These are phyloP conservation scores for Phylloscopus trochilus DNA, from an alignment of 2,113 vertebrate genomes.

Conservation along the genomic window DNA sequence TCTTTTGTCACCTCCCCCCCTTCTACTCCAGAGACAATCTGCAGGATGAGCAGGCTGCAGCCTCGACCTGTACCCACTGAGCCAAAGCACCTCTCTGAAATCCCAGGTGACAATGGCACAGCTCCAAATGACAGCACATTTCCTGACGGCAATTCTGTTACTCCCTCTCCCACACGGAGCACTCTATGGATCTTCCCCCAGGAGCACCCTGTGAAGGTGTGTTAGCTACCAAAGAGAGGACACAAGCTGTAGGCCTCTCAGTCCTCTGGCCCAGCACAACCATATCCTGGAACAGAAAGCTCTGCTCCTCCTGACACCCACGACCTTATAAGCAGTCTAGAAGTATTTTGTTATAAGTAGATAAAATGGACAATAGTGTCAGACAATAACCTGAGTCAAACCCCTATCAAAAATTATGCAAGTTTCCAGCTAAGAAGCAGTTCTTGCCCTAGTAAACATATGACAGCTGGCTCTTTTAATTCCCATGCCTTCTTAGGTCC, in stretches of 20 bases:
- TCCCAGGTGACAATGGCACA: fast-evolving
- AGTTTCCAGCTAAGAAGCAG: background rate
- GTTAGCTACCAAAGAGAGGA: background rate
- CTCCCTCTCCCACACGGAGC: fast-evolving
- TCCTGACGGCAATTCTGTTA: background rate
- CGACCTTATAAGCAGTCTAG: background rate
- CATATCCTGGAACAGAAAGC: background rate
- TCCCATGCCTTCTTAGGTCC: background rate
- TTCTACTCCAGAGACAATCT: background rate
- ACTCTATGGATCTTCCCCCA: no score
- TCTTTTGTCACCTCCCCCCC: background rate
- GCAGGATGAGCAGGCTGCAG: background rate
- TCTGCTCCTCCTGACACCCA: background rate
- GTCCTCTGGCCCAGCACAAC: background rate
- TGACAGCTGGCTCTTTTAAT: background rate
- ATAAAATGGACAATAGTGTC: background rate
- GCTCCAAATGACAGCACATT: fast-evolving
- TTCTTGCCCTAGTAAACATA: background rate
- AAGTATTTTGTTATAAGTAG: background rate
- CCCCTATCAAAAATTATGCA: background rate
- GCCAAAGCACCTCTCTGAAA: background rate
- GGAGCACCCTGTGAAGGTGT: background rate
- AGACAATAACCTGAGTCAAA: background rate
- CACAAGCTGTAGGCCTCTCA: background rate
- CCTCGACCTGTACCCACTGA: background rate